phyloP scores from a whole-genome alignment of 1,140 invertebrate species.

The Drosophila pectinifera region DNA sequence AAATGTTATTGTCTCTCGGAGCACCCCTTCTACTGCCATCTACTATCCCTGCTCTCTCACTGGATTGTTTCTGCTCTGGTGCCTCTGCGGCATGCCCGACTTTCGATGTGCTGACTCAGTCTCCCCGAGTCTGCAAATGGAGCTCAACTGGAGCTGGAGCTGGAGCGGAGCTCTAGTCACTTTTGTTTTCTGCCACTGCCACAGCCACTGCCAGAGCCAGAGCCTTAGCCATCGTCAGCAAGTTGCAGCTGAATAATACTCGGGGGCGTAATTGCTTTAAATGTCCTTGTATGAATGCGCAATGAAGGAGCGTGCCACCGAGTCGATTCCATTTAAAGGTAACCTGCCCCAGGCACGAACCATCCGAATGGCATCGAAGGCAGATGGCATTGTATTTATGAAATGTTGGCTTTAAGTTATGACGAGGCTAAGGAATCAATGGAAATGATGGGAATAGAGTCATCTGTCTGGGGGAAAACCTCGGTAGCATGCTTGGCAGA shows the following conservation, averaged over 20 bases:
- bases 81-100: slow-evolving; percentile 66
- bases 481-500: slow-evolving; percentile 11
- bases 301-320: slow-evolving; percentile 46
- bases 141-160: slow-evolving; percentile 13
- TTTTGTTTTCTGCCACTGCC: slow-evolving; percentile 68
- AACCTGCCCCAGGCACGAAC: slow-evolving; percentile 39
- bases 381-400: neutral
- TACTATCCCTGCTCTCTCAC: slow-evolving; percentile 21
- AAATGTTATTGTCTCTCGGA: slow-evolving; percentile 80
- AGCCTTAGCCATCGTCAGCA: slow-evolving; percentile 64
- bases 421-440: slow-evolving; percentile 11
- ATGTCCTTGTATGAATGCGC: slow-evolving; percentile 79
- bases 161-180: slow-evolving; percentile 50
- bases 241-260: slow-evolving; percentile 81
- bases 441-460: slow-evolving; percentile 19
- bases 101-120: slow-evolving; percentile 71
- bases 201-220: neutral
- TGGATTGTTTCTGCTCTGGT: slow-evolving; percentile 77
- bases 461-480: slow-evolving; percentile 6
- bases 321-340: slow-evolving; percentile 57
- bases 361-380: neutral
- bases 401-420: slow-evolving; percentile 30
- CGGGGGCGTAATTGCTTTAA: slow-evolving; percentile 80
- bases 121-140: slow-evolving; percentile 2
- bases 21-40: slow-evolving; percentile 4